A percentile compares a stretch with the other conserved stretches of the same genome.
phyloP scores from a whole-genome alignment of 2,113 vertebrate genomes.

The Tachuris rubrigastra region DNA sequence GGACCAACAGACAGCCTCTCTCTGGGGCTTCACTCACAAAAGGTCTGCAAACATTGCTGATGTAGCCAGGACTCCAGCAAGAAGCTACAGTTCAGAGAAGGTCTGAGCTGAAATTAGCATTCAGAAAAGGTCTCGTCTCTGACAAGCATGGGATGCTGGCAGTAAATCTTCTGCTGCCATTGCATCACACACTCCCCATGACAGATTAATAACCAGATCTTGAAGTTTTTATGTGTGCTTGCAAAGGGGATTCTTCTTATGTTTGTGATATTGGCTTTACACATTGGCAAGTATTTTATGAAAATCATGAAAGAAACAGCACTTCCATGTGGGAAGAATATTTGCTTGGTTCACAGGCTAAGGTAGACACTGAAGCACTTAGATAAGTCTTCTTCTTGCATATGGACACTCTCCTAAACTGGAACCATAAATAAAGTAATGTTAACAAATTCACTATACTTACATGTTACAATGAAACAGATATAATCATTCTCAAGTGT shows the following conservation, averaged over 20 bases:
- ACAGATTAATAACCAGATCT: not conserved
- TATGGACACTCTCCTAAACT: not conserved
- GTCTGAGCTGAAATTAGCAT: not conserved
- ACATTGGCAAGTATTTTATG: not conserved
- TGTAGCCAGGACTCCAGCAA: not conserved
- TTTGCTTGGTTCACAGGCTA: not conserved
- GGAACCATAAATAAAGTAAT: not conserved
- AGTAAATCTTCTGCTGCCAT: not conserved
- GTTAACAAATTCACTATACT: not conserved
- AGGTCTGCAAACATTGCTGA: not conserved
- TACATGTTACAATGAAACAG: not conserved
- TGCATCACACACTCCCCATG: not conserved
- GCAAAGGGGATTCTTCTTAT: not conserved
- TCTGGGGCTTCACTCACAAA: not conserved
- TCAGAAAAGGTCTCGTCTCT: not conserved
- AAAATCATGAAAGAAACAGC: not conserved
- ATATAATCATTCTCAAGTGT: not conserved
- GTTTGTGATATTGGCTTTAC: not conserved
- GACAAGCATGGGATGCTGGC: not conserved
- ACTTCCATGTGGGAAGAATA: not conserved
- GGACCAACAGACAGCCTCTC: not conserved
- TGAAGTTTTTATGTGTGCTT: not conserved
- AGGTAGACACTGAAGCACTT: not conserved
- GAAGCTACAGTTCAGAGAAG: not conserved
- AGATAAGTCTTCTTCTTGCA: not conserved